These are phyloP conservation scores for Drosophila nr. perissopoda DNA, from an alignment of 2,888 invertebrate species.

Conservation along the genomic window DNA sequence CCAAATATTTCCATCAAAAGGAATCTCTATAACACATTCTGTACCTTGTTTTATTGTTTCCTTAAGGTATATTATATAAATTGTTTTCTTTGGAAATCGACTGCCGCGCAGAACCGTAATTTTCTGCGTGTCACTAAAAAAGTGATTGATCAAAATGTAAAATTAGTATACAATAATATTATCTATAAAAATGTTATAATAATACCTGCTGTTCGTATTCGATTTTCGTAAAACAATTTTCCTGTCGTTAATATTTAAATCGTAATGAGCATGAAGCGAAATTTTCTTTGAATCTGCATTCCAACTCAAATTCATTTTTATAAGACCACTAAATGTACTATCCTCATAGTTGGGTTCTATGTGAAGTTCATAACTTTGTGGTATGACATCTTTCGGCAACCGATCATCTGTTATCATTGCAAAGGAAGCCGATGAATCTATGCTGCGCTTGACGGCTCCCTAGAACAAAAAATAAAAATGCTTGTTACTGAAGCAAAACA, in stretches of 20 bases:
- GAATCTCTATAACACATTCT: slow-evolving; percentile 88
- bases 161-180: not conserved
- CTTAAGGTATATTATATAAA: slow-evolving; percentile 87
- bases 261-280: slow-evolving; percentile 88
- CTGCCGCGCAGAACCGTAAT: slow-evolving; percentile 84
- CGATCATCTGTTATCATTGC: slow-evolving; percentile 88
- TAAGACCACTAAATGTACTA: slow-evolving; percentile 88
- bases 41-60: slow-evolving; percentile 86
- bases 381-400: slow-evolving; percentile 88
- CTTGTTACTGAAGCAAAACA: not conserved
- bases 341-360: slow-evolving; percentile 89
- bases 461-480: slow-evolving; percentile 20
- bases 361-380: slow-evolving; percentile 88
- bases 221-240: slow-evolving; percentile 85
- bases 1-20: slow-evolving; percentile 88
- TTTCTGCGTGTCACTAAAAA: slow-evolving; percentile 27
- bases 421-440: slow-evolving; percentile 90
- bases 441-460: slow-evolving; percentile 86
- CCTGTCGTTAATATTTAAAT: slow-evolving; percentile 87
- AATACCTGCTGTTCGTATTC: slow-evolving; percentile 62
- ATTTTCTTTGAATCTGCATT: slow-evolving; percentile 87
- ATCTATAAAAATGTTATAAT: not conserved
- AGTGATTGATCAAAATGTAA: not conserved
- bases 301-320: slow-evolving; percentile 90
- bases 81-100: slow-evolving; percentile 87